A percentile compares a stretch with the other conserved stretches of the same genome.
These are phyloP conservation scores for Polyergus mexicanus DNA, from an alignment of 1,140 invertebrate species.

Conservation along the genomic window DNA sequence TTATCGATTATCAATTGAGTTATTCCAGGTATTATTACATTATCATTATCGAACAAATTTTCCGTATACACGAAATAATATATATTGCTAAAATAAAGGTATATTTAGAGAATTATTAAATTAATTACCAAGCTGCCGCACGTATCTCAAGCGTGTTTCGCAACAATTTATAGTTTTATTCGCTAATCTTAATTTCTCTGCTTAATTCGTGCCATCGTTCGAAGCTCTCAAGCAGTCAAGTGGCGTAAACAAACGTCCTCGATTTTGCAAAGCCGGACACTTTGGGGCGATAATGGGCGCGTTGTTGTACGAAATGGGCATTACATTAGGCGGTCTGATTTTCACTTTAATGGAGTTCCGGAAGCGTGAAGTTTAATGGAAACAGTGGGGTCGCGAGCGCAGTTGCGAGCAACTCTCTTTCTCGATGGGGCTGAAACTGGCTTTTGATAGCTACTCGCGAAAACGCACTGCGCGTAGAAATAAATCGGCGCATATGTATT, in stretches of 20 bases:
- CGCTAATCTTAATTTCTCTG: slow-evolving; percentile 12
- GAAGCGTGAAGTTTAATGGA: slow-evolving; percentile 69
- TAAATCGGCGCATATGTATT: slow-evolving; percentile 36
- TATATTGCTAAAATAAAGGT: background rate
- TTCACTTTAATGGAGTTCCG: slow-evolving; percentile 70
- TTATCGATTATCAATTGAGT: background rate
- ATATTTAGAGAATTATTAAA: background rate
- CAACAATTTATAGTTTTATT: background rate
- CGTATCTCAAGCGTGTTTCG: background rate
- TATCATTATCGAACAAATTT: background rate
- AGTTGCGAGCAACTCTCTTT: slow-evolving; percentile 32
- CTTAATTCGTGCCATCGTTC: background rate
- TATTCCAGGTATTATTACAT: background rate
- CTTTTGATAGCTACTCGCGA: slow-evolving; percentile 51
- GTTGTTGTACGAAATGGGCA: slow-evolving; percentile 58
- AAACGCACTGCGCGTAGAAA: slow-evolving; percentile 27
- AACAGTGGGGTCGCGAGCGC: slow-evolving; percentile 30
- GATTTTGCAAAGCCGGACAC: slow-evolving; percentile 60
- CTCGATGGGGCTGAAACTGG: slow-evolving; percentile 27
- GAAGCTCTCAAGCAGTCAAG: slow-evolving; percentile 31
- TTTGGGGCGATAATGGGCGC: slow-evolving; percentile 42
- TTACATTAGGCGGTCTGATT: slow-evolving; percentile 70
- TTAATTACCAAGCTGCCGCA: background rate
- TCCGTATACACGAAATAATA: background rate
- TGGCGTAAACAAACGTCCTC: slow-evolving; percentile 66